Conservation (phyloP, 2,113 vertebrate genomes). For the Connochaetes taurinus region DNA sequence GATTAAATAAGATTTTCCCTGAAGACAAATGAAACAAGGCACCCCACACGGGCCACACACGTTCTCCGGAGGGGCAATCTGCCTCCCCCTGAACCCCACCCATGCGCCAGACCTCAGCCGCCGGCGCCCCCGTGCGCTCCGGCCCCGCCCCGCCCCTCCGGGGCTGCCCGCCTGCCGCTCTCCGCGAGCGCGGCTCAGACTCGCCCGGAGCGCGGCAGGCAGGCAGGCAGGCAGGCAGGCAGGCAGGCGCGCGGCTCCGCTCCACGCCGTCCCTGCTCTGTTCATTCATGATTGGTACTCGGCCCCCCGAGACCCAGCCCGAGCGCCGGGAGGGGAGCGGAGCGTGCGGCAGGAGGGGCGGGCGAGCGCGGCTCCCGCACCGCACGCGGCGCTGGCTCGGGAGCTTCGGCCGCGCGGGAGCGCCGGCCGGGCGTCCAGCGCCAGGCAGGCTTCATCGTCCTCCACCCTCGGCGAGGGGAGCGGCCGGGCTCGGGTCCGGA, state of each 20-base stretch:
- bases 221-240: neutral
- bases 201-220: neutral
- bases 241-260: neutral
- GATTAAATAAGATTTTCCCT: conserved; percentile 9
- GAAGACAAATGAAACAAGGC: neutral
- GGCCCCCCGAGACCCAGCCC: conserved; percentile 69
- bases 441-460: conserved; percentile 77
- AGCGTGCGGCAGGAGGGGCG: conserved; percentile 68
- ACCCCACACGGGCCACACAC: neutral
- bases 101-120: neutral
- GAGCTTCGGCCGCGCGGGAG: conserved; percentile 72
- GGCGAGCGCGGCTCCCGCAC: conserved; percentile 72
- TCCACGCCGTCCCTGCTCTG: conserved; percentile 36
- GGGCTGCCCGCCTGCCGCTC: neutral
- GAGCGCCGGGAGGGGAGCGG: conserved; percentile 63
- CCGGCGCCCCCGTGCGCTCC: neutral
- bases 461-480: conserved; percentile 73
- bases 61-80: neutral
- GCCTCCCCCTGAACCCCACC: neutral
- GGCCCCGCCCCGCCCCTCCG: neutral
- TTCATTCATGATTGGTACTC: conserved; percentile 77
- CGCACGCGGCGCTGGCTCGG: conserved; percentile 73
- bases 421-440: conserved; percentile 73
- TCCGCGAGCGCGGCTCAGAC: neutral
- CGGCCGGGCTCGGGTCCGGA: conserved; percentile 76